These are phyloP conservation scores for Pelodiscus sinensis DNA, from an alignment of 2,113 vertebrate genomes.

Conservation along the genomic window DNA sequence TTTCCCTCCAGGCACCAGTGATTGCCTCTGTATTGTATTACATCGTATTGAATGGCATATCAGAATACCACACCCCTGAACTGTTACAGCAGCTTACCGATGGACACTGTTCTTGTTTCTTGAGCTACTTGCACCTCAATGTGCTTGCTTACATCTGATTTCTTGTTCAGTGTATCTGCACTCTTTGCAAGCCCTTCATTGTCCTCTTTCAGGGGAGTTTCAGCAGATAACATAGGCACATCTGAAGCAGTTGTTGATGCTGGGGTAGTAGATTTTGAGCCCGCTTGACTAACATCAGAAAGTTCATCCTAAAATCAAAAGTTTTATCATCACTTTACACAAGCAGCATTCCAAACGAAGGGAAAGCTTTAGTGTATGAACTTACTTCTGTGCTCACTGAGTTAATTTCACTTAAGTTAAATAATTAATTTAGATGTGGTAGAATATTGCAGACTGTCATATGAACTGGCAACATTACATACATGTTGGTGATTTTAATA, in stretches of 20 bases:
- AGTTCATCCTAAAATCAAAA: slow-evolving; percentile 89
- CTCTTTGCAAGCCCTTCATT: slow-evolving; percentile 79
- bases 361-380: not conserved
- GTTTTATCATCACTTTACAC: not conserved
- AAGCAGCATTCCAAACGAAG: not conserved
- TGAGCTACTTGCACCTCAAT: slow-evolving; percentile 83
- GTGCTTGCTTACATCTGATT: slow-evolving; percentile 82
- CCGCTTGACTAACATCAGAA: slow-evolving; percentile 79
- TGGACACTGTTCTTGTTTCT: slow-evolving; percentile 84
- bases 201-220: slow-evolving; percentile 76
- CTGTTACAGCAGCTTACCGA: slow-evolving; percentile 74
- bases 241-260: slow-evolving; percentile 82
- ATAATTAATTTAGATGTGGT: not conserved
- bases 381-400: not conserved
- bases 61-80: not conserved
- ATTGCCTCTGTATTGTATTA: not conserved
- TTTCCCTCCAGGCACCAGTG: not conserved
- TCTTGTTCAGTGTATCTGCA: slow-evolving; percentile 74
- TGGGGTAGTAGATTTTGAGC: slow-evolving; percentile 86
- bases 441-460: not conserved
- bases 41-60: not conserved
- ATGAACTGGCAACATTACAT: not conserved
- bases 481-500: not conserved
- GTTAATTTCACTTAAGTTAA: not conserved
- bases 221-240: slow-evolving; percentile 73